Conservation (phyloP, 2,888 invertebrate genomes). For the Petrolisthes manimaculis region DNA sequence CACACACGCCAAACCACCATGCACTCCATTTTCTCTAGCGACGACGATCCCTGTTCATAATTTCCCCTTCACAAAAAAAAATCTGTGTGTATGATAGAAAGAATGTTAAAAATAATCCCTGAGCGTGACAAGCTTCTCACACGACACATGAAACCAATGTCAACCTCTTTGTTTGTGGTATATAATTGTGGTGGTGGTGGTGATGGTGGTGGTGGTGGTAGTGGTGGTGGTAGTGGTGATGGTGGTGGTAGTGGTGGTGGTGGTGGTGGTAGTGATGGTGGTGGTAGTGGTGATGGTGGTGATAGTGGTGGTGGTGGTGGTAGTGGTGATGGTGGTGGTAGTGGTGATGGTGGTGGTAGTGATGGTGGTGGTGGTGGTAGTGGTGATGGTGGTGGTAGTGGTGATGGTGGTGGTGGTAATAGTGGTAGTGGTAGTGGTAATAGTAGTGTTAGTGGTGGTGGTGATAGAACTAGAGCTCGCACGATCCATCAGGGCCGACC, state of each 20-base stretch:
- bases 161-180: conserved; percentile 6
- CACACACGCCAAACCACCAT: neutral
- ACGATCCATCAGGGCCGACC: neutral
- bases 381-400: neutral
- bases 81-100: neutral
- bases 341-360: neutral
- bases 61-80: conserved; percentile 8
- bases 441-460: no score
- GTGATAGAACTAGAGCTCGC: neutral
- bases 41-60: neutral
- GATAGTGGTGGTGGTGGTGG: neutral
- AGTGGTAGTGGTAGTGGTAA: neutral
- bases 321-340: neutral
- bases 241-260: neutral
- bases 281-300: neutral
- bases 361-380: neutral
- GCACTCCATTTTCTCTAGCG: neutral
- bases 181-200: neutral
- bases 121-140: conserved; percentile 32
- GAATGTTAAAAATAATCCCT: neutral
- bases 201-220: neutral
- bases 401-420: neutral
- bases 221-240: neutral
- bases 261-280: neutral
- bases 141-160: conserved; percentile 34